A percentile compares a stretch with the other conserved stretches of the same genome.
phyloP scores from a whole-genome alignment of 2,797 vertebrate species.

The Hippocampus kuda region DNA sequence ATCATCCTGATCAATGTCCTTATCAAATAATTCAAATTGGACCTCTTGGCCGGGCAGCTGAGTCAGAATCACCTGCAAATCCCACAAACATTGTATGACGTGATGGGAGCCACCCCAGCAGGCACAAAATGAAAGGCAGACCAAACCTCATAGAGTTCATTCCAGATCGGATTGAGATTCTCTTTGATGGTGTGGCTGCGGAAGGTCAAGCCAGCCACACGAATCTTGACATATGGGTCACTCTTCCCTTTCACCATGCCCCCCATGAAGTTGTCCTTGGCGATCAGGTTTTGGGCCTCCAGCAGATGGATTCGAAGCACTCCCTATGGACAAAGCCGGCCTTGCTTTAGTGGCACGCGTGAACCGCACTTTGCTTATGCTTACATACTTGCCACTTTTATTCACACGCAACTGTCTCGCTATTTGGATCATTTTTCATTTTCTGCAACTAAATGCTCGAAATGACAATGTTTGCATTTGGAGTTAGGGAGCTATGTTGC shows the following conservation, averaged over 20 bases:
- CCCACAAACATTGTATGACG: not conserved
- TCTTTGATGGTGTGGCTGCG: constrained; percentile 83
- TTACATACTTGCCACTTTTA: too few relatives aligned
- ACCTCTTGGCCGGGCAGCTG: constrained; percentile 84
- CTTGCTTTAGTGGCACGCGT: not conserved
- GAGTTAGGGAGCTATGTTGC: too few relatives aligned
- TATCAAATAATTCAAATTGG: constrained; percentile 84
- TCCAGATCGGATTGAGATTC: constrained; percentile 85
- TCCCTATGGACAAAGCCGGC: constrained; percentile 57
- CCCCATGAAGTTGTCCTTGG: constrained; percentile 87
- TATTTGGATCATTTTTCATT: too few relatives aligned
- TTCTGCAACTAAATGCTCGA: too few relatives aligned
- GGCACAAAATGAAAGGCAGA: too few relatives aligned
- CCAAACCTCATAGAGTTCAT: constrained; percentile 82
- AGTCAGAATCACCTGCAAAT: constrained; percentile 73
- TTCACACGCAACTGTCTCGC: too few relatives aligned
- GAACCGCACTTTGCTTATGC: not conserved
- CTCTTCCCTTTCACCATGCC: constrained; percentile 87
- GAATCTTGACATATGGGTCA: constrained; percentile 84
- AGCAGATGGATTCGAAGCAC: constrained; percentile 81
- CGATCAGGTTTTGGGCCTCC: constrained; percentile 80
- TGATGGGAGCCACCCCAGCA: not conserved
- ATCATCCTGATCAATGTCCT: constrained; percentile 88
- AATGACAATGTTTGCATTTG: too few relatives aligned
- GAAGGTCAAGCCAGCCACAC: constrained; percentile 74